Evolutionary conservation across 2,797 vertebrate genomes (phyloP).

Genomic region (Mus minutoides): DNA sequence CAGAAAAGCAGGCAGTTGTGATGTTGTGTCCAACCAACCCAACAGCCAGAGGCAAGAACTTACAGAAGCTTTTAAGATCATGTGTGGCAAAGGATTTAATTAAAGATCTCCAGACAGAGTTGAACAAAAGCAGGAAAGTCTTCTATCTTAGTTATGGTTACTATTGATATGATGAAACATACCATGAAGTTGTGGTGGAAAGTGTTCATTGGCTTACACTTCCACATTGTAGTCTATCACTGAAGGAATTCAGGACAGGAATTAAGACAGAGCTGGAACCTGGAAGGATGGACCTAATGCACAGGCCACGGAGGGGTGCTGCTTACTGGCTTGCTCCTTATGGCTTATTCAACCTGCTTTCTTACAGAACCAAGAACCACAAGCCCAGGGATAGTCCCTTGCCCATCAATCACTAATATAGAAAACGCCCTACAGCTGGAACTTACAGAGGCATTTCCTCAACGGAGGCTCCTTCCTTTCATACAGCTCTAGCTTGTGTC

Average conservation of each 20-base stretch:
- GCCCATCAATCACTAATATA: neutral
- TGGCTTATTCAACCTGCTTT: neutral
- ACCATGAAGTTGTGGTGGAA: neutral
- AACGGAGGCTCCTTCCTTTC: neutral
- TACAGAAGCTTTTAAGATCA: neutral
- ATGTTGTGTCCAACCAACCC: neutral
- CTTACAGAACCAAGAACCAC: neutral
- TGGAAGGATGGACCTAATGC: neutral
- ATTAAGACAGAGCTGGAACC: neutral
- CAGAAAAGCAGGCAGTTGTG: neutral
- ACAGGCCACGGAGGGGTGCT: neutral
- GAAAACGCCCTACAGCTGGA: neutral
- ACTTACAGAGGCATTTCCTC: neutral
- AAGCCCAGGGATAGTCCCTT: neutral
- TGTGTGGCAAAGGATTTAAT: slow-evolving; percentile 88
- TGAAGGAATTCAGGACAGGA: neutral
- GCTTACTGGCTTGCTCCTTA: neutral
- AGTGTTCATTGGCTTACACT: neutral
- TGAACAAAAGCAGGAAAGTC: slow-evolving; percentile 89
- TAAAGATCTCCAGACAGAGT: slow-evolving; percentile 90
- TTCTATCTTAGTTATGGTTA: neutral
- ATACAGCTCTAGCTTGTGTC: neutral
- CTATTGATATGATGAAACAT: neutral
- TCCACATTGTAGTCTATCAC: neutral
- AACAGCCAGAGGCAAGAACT: neutral